A percentile compares a stretch with the other conserved stretches of the same genome.
phyloP scores from a whole-genome alignment of 2,797 vertebrate species.

The Helarctos malayanus region DNA sequence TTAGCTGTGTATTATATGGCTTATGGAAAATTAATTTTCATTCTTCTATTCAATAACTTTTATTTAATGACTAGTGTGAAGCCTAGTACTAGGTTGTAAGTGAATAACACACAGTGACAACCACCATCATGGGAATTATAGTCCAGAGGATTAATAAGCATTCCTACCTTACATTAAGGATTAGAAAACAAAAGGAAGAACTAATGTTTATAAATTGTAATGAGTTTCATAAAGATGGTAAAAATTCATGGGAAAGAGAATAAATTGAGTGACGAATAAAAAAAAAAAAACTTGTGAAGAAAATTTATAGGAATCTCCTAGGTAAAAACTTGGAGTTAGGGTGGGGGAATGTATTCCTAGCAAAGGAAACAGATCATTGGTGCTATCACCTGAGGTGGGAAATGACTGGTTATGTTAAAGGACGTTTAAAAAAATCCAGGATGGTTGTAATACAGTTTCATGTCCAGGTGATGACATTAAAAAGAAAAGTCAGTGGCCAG shows the following conservation, averaged over 20 bases:
- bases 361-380: background rate
- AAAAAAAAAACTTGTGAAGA: background rate
- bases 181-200: background rate
- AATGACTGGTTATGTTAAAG: background rate
- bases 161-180: background rate
- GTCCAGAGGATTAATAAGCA: background rate
- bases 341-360: background rate
- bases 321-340: background rate
- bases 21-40: constrained; percentile 6
- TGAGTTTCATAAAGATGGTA: background rate
- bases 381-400: background rate
- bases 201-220: background rate
- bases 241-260: background rate
- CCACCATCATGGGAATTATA: background rate
- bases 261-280: background rate
- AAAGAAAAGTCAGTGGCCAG: background rate
- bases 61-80: background rate
- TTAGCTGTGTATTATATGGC: background rate
- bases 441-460: background rate
- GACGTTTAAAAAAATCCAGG: background rate
- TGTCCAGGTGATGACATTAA: background rate
- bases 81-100: background rate
- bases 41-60: background rate
- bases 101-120: background rate
- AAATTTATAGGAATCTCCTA: background rate